Evolutionary conservation across 2,888 invertebrate genomes (phyloP), one percentile per base, ranked within the genome.

Genomic region (Spilosoma lubricipeda): DNA sequence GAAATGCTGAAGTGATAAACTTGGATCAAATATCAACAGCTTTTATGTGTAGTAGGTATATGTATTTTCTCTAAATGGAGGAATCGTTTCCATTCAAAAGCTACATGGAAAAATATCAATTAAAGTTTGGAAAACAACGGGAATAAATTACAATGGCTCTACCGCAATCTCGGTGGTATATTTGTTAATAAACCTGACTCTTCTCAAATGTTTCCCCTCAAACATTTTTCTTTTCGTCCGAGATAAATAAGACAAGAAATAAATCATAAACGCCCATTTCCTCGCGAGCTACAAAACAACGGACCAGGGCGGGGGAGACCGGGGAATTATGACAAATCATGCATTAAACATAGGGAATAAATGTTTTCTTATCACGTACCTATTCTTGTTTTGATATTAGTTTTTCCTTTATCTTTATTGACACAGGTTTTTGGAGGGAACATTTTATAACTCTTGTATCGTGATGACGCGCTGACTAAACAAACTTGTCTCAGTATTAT

Each of bases 281-380:
- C 91, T 91, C 93, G 90, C 89, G 88, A 90, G 89, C 90, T 90
- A 93, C 94, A 93, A 95, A 94, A 95, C 94, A 95, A 94, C 93
- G 91, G 90, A 69, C 88, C 91, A 87, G 83, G 84, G 87, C 88
- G 86, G 91, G 93, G 94, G 93, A 92, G 91, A 93, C 90, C 92
- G 93, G 93, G 90, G 93, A 95, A 95, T 95, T 95, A 95, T 95
- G 95, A 95, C 95, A 95, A 95, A 95, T 95, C 95, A 95, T 95
- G 95, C 95, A 95, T 95, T 95, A 95, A 95, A 95, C 95, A 95
- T 95, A 91, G 95, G 93, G 95, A 95, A 95, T 95, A 95, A 95
- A 95, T 95, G 95, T 95, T 95, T 95, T 95, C 95, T 95, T 95
- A 95, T 95, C 95, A 95, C 95, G 95, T 95, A 93, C 94, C 95